These are phyloP conservation scores for Acanthurus leucopareius DNA, from an alignment of 2,797 vertebrate species.

Conservation along the genomic window DNA sequence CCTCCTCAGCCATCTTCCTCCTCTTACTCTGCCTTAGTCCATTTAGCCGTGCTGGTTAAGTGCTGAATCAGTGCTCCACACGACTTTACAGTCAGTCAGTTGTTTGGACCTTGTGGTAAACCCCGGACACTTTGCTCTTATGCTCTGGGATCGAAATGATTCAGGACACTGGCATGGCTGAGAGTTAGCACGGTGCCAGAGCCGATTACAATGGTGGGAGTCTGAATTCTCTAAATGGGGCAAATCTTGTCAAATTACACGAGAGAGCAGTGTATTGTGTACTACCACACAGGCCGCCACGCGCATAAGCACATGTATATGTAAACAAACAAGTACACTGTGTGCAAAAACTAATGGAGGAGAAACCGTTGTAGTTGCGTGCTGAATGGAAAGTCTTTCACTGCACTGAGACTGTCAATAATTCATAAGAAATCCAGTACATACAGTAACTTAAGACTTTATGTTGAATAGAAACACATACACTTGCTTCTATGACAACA, in stretches of 20 bases:
- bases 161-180: slow-evolving; percentile 46
- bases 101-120: slow-evolving; percentile 68
- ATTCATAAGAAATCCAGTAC: slow-evolving; percentile 47
- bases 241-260: slow-evolving; percentile 58
- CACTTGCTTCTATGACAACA: slow-evolving; percentile 34
- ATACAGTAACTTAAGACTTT: slow-evolving; percentile 40
- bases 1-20: slow-evolving; percentile 33
- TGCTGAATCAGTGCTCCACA: slow-evolving; percentile 69
- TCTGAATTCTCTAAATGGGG: slow-evolving; percentile 68
- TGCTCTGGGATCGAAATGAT: slow-evolving; percentile 55
- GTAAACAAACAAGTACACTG: slow-evolving; percentile 46
- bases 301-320: slow-evolving; percentile 7
- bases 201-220: slow-evolving; percentile 61
- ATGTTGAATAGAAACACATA: slow-evolving; percentile 39
- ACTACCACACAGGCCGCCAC: slow-evolving; percentile 27
- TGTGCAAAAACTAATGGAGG: slow-evolving; percentile 2
- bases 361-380: slow-evolving; percentile 39
- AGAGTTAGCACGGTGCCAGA: slow-evolving; percentile 53
- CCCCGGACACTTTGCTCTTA: slow-evolving; percentile 48
- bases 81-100: slow-evolving; percentile 57
- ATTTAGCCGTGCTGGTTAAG: slow-evolving; percentile 62
- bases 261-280: slow-evolving; percentile 45
- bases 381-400: slow-evolving; percentile 46
- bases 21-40: slow-evolving; percentile 28
- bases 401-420: slow-evolving; percentile 44